These are phyloP conservation scores for Aelia acuminata DNA, from an alignment of 2,888 invertebrate genomes.

Conservation along the genomic window DNA sequence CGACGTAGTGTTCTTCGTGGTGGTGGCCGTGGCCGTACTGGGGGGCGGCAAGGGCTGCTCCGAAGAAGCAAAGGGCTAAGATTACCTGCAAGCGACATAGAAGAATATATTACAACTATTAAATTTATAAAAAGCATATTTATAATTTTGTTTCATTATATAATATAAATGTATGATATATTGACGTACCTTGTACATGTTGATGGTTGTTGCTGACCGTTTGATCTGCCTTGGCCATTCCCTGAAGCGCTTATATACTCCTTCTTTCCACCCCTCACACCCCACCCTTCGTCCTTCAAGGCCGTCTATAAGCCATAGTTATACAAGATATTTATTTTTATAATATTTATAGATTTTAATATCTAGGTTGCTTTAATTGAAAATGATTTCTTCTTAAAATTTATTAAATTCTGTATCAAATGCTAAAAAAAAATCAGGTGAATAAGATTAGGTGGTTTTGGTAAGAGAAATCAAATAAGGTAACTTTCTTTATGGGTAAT, in stretches of 20 bases:
- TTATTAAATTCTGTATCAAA: too few relatives aligned
- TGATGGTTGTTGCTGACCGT: neutral
- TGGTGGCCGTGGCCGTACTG: slow-evolving; percentile 34
- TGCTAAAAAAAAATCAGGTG: too few relatives aligned
- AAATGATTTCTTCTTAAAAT: too few relatives aligned
- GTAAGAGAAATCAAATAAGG: too few relatives aligned
- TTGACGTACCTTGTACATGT: slow-evolving; percentile 15
- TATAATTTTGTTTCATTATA: neutral
- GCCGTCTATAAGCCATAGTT: neutral
- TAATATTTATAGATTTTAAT: too few relatives aligned
- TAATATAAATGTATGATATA: neutral
- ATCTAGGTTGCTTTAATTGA: too few relatives aligned
- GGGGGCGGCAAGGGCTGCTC: neutral
- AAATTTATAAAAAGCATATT: neutral
- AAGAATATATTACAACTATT: neutral
- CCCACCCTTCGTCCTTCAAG: neutral
- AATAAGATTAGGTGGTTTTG: too few relatives aligned
- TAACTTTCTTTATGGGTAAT: too few relatives aligned
- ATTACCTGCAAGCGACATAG: neutral
- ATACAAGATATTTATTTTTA: neutral
- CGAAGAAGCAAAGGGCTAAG: slow-evolving; percentile 36
- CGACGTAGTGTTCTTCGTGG: slow-evolving; percentile 60
- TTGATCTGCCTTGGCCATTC: neutral
- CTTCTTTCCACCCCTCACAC: neutral
- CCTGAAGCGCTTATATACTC: neutral